These are phyloP conservation scores for Erythrocercus mccallii DNA, from an alignment of 2,113 vertebrate species.

Conservation along the genomic window DNA sequence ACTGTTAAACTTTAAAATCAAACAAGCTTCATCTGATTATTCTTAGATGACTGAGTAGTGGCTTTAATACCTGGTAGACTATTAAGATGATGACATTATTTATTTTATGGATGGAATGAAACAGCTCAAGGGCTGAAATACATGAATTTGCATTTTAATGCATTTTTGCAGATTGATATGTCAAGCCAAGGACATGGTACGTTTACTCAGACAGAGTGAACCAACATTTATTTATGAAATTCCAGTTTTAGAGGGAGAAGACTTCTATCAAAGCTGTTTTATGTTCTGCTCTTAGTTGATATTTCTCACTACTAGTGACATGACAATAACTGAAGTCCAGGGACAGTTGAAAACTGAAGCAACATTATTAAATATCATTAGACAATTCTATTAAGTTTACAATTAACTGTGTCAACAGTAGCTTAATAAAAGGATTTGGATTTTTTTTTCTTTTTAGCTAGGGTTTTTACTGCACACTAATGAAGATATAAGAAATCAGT, in stretches of 20 bases:
- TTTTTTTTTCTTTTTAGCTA: not conserved
- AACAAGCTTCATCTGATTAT: not conserved
- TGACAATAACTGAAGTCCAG: not conserved
- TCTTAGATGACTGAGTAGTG: not conserved
- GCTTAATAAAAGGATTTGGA: not conserved
- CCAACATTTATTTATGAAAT: not conserved
- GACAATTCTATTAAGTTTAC: not conserved
- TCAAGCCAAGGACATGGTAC: not conserved
- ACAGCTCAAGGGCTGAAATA: not conserved
- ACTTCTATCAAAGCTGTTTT: not conserved
- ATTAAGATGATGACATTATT: not conserved
- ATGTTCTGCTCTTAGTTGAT: not conserved
- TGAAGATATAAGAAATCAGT: not conserved
- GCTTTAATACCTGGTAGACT: not conserved
- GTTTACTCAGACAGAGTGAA: not conserved
- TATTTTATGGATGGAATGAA: not conserved
- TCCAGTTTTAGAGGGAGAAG: not conserved
- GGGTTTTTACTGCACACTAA: not conserved
- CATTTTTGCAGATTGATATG: not conserved
- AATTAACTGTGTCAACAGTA: not conserved
- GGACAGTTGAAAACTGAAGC: not conserved
- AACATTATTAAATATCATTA: not conserved
- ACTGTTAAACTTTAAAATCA: not conserved
- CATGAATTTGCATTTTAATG: slow-evolving; percentile 50
- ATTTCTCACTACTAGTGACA: not conserved